A percentile compares a stretch with the other conserved stretches of the same genome.
Evolutionary conservation across 2,113 vertebrate genomes (phyloP).

Genomic region (Syngnathus scovelli): DNA sequence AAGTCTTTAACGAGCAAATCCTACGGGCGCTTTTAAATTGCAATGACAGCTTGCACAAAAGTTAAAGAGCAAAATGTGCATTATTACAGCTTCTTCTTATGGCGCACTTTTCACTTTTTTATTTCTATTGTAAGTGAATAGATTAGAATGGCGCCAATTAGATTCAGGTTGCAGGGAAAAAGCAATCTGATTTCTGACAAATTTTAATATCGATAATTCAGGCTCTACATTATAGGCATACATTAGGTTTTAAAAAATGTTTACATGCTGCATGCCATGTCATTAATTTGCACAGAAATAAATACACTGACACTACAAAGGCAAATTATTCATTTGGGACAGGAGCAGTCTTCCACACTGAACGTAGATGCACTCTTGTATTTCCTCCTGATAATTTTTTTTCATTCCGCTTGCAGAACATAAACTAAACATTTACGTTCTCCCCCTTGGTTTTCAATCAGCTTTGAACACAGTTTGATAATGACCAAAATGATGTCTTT

Average conservation of each 20-base stretch:
- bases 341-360: neutral
- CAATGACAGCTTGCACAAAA: neutral
- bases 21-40: constrained; percentile 5
- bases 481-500: constrained; percentile 1
- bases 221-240: constrained; percentile 31
- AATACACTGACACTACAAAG: neutral
- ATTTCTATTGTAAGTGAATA: neutral
- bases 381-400: neutral
- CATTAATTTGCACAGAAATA: neutral
- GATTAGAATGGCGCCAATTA: constrained; percentile 1
- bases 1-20: neutral
- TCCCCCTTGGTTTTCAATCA: constrained; percentile 5
- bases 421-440: neutral
- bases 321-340: constrained; percentile 2
- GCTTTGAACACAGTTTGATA: constrained; percentile 15
- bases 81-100: constrained; percentile 17
- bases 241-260: constrained; percentile 22
- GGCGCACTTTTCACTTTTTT: constrained; percentile 17
- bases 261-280: neutral
- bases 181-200: constrained; percentile 24
- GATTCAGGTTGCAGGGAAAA: constrained; percentile 28
- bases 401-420: neutral
- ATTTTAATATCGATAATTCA: constrained; percentile 32
- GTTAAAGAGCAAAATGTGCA: neutral
- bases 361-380: neutral